These are phyloP conservation scores for Champsocephalus gunnari DNA, from an alignment of 2,797 vertebrate genomes.

Conservation along the genomic window DNA sequence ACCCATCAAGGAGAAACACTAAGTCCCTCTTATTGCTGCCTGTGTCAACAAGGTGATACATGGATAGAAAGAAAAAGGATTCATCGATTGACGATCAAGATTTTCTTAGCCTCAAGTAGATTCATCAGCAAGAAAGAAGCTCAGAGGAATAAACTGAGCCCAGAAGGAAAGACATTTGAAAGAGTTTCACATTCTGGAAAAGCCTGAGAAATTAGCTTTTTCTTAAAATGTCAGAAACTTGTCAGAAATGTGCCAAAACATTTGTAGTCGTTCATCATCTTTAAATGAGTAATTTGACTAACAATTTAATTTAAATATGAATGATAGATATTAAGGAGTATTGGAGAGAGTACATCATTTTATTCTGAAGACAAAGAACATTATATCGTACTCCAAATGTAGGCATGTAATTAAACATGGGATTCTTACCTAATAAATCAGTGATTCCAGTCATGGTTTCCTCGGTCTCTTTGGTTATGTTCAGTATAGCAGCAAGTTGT, in stretches of 20 bases:
- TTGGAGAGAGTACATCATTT: neutral
- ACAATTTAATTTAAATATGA: neutral
- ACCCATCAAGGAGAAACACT: constrained; percentile 86
- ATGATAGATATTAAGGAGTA: neutral
- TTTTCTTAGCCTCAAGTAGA: constrained; percentile 24
- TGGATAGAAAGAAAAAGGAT: constrained; percentile 59
- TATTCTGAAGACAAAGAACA: neutral
- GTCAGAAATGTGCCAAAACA: constrained; percentile 24
- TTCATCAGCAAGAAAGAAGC: constrained; percentile 32
- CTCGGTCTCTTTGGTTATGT: constrained; percentile 59
- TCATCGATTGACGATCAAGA: constrained; percentile 50
- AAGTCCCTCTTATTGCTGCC: constrained; percentile 79
- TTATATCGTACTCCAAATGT: neutral
- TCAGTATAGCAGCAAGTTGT: constrained; percentile 68
- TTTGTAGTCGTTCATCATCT: neutral
- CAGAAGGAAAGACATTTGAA: constrained; percentile 22
- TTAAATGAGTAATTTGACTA: neutral
- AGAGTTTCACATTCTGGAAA: constrained; percentile 14
- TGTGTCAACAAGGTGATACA: constrained; percentile 72
- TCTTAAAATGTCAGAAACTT: neutral
- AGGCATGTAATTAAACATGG: constrained; percentile 20
- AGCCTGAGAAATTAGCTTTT: neutral
- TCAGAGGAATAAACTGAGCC: constrained; percentile 33
- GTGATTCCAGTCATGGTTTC: constrained; percentile 61
- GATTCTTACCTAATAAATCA: constrained; percentile 77